Conservation (phyloP, 92 coral and sea anemone genomes). For the Epizoanthus fatuus region DNA sequence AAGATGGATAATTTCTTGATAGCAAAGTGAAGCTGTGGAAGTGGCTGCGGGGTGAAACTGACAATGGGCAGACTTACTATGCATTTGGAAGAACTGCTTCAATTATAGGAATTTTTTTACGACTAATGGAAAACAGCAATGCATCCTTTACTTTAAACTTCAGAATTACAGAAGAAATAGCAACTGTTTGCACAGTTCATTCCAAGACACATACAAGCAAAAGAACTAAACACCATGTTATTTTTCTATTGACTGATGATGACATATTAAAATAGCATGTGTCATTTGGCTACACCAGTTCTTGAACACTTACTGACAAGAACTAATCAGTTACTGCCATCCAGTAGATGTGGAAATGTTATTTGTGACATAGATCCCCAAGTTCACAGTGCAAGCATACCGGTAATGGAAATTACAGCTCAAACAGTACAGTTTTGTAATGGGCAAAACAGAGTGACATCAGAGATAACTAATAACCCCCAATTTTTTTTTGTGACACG, state of each 20-base stretch:
- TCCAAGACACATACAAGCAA: neutral
- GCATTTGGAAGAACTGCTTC: conserved; percentile 57
- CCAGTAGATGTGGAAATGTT: conserved; percentile 40
- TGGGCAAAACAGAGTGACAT: neutral
- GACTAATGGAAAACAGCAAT: conserved; percentile 2
- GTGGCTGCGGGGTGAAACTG: conserved; percentile 65
- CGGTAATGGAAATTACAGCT: neutral
- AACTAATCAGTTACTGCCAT: neutral
- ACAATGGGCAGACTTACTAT: conserved; percentile 53
- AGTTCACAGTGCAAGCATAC: neutral
- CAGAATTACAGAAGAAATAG: conserved; percentile 4
- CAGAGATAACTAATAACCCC: neutral
- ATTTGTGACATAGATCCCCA: conserved; percentile 1
- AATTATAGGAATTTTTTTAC: conserved; percentile 2
- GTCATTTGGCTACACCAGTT: conserved; percentile 14
- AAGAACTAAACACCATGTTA: conserved; percentile 21
- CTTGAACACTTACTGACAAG: conserved; percentile 37
- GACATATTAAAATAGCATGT: conserved; percentile 27
- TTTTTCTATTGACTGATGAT: conserved; percentile 43
- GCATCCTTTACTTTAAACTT: neutral
- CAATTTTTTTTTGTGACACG: neutral
- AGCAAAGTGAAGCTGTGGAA: conserved; percentile 64
- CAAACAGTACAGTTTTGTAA: neutral
- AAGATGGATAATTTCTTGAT: conserved; percentile 35
- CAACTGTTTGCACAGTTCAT: conserved; percentile 9